Base-by-base conservation (phyloP, 2,888 invertebrate genomes). In the Meteorus cinctellus region DNA sequence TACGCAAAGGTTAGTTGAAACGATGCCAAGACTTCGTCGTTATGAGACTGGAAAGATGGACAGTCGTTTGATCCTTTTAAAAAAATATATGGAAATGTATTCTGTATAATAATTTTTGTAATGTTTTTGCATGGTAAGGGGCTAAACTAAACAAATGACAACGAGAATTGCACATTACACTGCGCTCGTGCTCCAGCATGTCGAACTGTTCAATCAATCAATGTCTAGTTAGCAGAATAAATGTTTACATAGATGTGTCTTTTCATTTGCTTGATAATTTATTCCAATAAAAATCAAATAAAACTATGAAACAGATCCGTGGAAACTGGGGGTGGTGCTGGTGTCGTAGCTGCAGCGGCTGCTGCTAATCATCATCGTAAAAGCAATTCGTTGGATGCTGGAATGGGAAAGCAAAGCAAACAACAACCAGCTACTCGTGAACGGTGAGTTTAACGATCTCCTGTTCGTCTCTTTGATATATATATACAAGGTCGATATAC, bases 361-460 rank as follows among this genome's bases (percentile, higher is more conserved):
- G 82, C 83, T 74, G 86, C 86, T 51, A 92, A 92, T 83, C 90
- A 92, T 84, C 95, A 96, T 86, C 93, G 96, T 77, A 96, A 96
- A 90, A 95, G 96, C 16, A 96, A 96, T 86, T 96, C 96, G 12
- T 90, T 96, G 48, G 96, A 96, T 89, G 95, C 95, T 80, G 90
- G 94, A 68, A 91, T 89, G 79, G 90, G 87, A 79, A 91, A 84
- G 85, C 91, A 86, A 90, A 91, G 86, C 83, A 91, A 86, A 85
- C 90, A 83, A 86, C 90, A 87, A 79, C 90, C 91, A 80, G 90
- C 89, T 70, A 90, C 89, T 81, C 91, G 91, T 84, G 92, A 92
- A 88, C 90, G 91, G 92, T 92, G 84, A 79, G 78, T 67, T 41
- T 59, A 31, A 69, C 45, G 63, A 41, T 59, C 66, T 73, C 67